Percentiles rank a stretch among this genome's conserved stretches.
phyloP scores from a whole-genome alignment of 2,888 invertebrate species.

The Lasioglossum leucozonium region DNA sequence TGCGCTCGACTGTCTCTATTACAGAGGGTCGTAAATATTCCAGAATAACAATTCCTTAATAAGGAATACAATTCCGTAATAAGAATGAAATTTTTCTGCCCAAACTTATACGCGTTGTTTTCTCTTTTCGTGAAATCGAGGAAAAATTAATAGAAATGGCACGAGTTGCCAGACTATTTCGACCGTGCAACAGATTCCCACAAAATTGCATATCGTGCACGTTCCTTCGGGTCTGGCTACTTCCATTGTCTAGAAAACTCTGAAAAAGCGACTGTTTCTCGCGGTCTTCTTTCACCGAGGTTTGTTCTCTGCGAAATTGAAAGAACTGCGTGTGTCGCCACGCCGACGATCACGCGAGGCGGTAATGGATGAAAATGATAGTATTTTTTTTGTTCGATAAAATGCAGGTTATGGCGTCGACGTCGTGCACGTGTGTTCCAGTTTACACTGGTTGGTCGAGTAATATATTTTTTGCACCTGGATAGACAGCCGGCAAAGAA shows the following conservation, averaged over 20 bases:
- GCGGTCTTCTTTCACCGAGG: neutral
- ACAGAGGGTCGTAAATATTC: too few relatives aligned
- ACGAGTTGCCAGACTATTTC: neutral
- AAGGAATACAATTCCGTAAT: too few relatives aligned
- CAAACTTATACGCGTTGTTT: too few relatives aligned
- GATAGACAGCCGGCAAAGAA: neutral
- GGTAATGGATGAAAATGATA: neutral
- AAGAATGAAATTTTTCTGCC: too few relatives aligned
- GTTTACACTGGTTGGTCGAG: neutral
- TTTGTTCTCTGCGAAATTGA: neutral
- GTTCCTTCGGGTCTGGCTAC: neutral
- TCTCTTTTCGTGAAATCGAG: too few relatives aligned
- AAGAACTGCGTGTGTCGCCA: neutral
- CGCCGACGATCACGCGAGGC: neutral
- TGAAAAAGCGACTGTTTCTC: neutral
- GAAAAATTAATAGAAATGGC: neutral
- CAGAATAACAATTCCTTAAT: too few relatives aligned
- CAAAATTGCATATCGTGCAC: neutral
- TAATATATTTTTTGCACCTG: neutral
- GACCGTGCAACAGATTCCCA: neutral
- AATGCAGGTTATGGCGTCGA: neutral
- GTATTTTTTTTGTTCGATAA: neutral
- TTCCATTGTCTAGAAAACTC: neutral
- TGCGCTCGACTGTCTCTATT: too few relatives aligned
- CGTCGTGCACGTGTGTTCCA: neutral